A percentile compares a stretch with the other conserved stretches of the same genome.
Evolutionary conservation across 2,797 vertebrate species (phyloP).

Genomic region (Mergus octosetaceus): DNA sequence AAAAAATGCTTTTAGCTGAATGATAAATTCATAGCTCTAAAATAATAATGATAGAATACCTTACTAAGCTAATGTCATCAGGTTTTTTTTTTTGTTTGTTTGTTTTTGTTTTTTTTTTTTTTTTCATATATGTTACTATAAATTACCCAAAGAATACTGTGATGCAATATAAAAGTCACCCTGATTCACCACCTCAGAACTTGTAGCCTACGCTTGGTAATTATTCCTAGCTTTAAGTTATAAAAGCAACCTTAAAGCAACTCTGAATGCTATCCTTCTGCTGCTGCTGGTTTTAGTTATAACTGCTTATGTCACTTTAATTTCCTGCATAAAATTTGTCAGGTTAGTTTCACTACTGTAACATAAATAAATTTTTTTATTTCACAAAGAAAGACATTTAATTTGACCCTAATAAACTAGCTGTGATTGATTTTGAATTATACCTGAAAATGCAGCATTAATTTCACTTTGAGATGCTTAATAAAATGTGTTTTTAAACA

Average conservation of each 20-base stretch:
- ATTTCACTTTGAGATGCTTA: not conserved
- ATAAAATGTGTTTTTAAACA: not conserved
- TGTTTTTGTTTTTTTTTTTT: not conserved
- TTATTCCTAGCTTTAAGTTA: not conserved
- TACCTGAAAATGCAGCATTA: not conserved
- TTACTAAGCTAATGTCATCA: not conserved
- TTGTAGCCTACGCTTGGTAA: constrained; percentile 22
- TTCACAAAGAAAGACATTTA: not conserved
- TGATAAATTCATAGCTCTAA: constrained; percentile 29
- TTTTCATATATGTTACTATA: not conserved
- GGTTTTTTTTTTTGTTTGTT: too few relatives aligned
- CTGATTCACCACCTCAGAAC: constrained; percentile 36
- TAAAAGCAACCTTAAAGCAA: constrained; percentile 30
- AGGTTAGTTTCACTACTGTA: not conserved
- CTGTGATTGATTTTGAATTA: not conserved
- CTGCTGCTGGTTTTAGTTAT: not conserved
- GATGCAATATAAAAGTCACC: not conserved
- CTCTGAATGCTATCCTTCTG: constrained; percentile 5
- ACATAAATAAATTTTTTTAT: not conserved
- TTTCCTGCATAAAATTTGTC: not conserved
- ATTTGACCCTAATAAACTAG: constrained; percentile 8
- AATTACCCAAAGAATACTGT: not conserved
- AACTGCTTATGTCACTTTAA: not conserved
- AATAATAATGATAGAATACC: not conserved
- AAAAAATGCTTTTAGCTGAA: not conserved